phyloP scores from a whole-genome alignment of 2,113 vertebrate species.

The Pseudopipra pipra region DNA sequence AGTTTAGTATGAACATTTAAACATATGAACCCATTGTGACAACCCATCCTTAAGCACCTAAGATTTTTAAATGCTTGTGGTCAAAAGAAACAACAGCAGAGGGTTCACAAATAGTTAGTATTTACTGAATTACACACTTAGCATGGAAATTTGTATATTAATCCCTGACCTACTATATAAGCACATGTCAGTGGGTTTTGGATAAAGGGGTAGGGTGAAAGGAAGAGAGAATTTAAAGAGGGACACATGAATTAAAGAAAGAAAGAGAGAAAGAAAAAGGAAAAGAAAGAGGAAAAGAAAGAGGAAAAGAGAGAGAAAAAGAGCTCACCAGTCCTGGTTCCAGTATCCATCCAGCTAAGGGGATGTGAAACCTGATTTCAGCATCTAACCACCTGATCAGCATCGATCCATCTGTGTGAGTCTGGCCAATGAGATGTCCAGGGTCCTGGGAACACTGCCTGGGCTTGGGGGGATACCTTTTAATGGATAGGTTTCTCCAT shows the following conservation, averaged over 20 bases:
- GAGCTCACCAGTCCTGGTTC: neutral
- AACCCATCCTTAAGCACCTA: neutral
- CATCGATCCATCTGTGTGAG: neutral
- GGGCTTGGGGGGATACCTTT: neutral
- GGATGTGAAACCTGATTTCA: neutral
- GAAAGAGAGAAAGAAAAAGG: neutral
- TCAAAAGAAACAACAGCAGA: rapidly evolving
- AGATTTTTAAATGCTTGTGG: neutral
- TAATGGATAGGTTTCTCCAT: neutral
- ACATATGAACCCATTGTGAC: neutral
- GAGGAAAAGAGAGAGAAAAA: neutral
- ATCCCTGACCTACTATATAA: neutral
- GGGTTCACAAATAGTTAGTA: neutral
- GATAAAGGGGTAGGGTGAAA: neutral
- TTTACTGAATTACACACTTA: neutral
- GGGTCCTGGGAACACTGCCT: neutral
- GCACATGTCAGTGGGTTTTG: neutral
- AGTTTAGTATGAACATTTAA: neutral
- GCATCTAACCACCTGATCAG: neutral
- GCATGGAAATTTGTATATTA: neutral
- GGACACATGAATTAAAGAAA: neutral
- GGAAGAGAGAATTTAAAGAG: neutral
- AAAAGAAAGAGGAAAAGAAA: neutral
- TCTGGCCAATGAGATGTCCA: neutral
- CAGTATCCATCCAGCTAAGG: neutral